A percentile compares a stretch with the other conserved stretches of the same genome.
These are phyloP conservation scores for Corythaeola cristata DNA, from an alignment of 2,113 vertebrate species.

Conservation along the genomic window DNA sequence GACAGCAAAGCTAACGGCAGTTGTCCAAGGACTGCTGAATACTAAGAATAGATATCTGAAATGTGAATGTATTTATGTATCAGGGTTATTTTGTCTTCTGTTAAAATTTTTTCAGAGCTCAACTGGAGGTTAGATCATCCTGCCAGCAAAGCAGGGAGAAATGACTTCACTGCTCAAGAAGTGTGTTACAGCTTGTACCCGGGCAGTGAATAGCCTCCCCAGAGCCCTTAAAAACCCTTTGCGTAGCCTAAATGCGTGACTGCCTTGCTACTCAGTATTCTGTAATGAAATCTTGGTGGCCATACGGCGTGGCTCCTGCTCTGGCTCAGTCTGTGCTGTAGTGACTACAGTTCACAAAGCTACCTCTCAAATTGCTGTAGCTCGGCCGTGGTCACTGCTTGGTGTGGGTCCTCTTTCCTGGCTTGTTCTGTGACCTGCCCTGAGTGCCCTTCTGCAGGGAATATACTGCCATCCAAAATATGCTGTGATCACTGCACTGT, in stretches of 20 bases:
- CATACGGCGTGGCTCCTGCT: accelerated
- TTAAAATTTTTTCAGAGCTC: neutral
- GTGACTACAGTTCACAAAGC: neutral
- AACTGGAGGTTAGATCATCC: neutral
- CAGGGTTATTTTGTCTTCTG: neutral
- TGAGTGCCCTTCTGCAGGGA: neutral
- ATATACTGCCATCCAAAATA: neutral
- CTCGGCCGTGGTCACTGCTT: neutral
- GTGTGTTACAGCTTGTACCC: neutral
- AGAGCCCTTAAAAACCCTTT: neutral
- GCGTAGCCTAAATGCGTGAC: neutral
- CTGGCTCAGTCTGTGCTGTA: neutral
- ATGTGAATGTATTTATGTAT: neutral
- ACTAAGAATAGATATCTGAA: neutral
- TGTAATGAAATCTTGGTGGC: neutral
- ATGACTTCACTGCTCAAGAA: accelerated
- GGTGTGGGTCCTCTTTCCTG: neutral
- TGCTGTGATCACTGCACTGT: neutral
- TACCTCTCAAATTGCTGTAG: neutral
- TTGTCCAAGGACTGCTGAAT: neutral
- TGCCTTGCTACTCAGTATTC: neutral
- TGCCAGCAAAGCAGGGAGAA: neutral
- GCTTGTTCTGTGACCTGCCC: neutral
- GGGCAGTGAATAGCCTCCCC: neutral
- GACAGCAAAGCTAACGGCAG: neutral